Conservation (phyloP, 2,888 invertebrate genomes). For the Amblyjoppa fuscipennis region DNA sequence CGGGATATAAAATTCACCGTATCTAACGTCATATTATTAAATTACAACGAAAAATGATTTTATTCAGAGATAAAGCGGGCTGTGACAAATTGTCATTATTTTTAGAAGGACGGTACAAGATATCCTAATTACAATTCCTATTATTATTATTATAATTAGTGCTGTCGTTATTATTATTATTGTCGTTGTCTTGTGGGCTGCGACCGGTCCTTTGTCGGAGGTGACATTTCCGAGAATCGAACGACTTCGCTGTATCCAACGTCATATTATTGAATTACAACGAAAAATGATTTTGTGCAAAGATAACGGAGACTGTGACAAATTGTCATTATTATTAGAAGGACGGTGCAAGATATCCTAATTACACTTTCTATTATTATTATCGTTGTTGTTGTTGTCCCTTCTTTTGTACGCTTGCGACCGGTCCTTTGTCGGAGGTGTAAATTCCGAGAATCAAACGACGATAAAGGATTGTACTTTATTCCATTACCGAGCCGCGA, state of each 20-base stretch:
- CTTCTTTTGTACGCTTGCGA: too few relatives aligned
- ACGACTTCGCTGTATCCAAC: neutral
- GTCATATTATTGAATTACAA: slow-evolving; percentile 1
- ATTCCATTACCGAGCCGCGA: neutral
- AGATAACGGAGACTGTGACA: slow-evolving; percentile 30
- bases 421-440: neutral
- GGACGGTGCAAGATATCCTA: neutral
- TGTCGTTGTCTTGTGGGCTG: too few relatives aligned
- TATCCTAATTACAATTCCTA: neutral
- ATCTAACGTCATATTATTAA: slow-evolving; percentile 16
- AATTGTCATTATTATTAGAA: slow-evolving; percentile 37
- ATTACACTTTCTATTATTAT: too few relatives aligned
- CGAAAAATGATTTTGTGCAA: slow-evolving; percentile 4
- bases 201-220: too few relatives aligned
- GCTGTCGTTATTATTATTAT: too few relatives aligned
- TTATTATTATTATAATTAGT: neutral
- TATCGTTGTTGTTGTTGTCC: too few relatives aligned
- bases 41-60: neutral
- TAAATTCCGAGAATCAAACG: neutral
- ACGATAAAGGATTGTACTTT: neutral
- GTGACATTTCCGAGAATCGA: neutral
- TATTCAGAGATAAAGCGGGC: slow-evolving; percentile 13
- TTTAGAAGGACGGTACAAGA: neutral
- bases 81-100: slow-evolving; percentile 43
- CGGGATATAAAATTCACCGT: slow-evolving; percentile 8